A percentile compares a stretch with the other conserved stretches of the same genome.
phyloP scores from a whole-genome alignment of 2,888 invertebrate species.

The Limnephilus marmoratus region DNA sequence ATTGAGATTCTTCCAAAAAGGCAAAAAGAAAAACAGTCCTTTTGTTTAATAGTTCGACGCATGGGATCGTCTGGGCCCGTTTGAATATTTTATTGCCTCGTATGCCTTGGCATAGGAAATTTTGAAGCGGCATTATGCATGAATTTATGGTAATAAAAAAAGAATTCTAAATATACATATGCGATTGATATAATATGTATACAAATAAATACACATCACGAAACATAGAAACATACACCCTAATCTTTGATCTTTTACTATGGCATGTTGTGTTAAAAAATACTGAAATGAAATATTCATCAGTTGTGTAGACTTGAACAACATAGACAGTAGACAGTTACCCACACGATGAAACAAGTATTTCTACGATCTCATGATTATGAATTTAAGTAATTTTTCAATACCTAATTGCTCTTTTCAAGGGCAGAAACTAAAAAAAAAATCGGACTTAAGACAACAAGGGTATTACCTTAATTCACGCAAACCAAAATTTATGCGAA shows the following conservation, averaged over 20 bases:
- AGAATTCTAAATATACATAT: neutral
- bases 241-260: neutral
- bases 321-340: neutral
- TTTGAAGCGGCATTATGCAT: slow-evolving; percentile 31
- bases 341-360: neutral
- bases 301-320: neutral
- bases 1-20: slow-evolving; percentile 18
- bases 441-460: neutral
- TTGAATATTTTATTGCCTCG: slow-evolving; percentile 40
- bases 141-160: slow-evolving; percentile 13
- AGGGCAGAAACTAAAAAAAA: neutral
- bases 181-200: slow-evolving; percentile 8
- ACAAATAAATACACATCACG: slow-evolving; percentile 6
- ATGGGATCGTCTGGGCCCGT: slow-evolving; percentile 32
- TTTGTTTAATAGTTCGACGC: slow-evolving; percentile 18
- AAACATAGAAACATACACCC: neutral
- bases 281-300: neutral
- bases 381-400: neutral
- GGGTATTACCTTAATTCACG: neutral
- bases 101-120: neutral
- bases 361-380: neutral
- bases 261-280: neutral
- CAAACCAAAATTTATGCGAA: neutral
- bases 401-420: neutral
- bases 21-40: neutral